Conservation (phyloP, 2,113 vertebrate species). For the Nycticorax nycticorax region DNA sequence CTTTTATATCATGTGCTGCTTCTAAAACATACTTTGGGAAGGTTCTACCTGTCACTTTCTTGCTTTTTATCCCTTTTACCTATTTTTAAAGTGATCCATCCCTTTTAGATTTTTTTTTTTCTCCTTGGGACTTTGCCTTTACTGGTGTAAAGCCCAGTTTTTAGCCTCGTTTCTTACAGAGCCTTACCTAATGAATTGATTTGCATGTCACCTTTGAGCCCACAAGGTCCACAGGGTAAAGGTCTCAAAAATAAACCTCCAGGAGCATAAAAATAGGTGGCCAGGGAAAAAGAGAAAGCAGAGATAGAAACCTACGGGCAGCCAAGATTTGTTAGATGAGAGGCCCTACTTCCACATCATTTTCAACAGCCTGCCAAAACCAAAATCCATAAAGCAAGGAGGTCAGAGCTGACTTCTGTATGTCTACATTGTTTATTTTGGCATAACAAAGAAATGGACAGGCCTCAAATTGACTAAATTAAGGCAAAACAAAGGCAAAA, state of each 20-base stretch:
- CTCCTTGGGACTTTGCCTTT: background rate
- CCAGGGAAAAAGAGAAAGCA: background rate
- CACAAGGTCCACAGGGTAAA: background rate
- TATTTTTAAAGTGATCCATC: background rate
- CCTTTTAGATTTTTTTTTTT: accelerated
- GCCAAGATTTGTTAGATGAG: background rate
- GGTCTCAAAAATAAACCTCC: background rate
- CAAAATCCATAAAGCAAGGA: background rate
- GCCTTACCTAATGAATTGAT: background rate
- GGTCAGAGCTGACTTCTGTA: background rate
- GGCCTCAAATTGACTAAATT: background rate
- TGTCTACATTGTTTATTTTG: background rate
- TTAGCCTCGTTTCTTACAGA: background rate
- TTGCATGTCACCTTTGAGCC: background rate
- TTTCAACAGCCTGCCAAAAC: background rate
- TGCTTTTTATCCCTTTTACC: background rate
- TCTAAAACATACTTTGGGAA: background rate
- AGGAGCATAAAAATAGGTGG: background rate
- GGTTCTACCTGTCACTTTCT: background rate
- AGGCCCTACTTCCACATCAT: background rate
- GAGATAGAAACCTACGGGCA: background rate
- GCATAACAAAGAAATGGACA: background rate
- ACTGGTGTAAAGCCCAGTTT: background rate
- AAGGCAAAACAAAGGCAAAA: background rate
- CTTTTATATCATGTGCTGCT: background rate